Conservation (phyloP, 1,140 invertebrate species). For the Notospermus geniculatus region DNA sequence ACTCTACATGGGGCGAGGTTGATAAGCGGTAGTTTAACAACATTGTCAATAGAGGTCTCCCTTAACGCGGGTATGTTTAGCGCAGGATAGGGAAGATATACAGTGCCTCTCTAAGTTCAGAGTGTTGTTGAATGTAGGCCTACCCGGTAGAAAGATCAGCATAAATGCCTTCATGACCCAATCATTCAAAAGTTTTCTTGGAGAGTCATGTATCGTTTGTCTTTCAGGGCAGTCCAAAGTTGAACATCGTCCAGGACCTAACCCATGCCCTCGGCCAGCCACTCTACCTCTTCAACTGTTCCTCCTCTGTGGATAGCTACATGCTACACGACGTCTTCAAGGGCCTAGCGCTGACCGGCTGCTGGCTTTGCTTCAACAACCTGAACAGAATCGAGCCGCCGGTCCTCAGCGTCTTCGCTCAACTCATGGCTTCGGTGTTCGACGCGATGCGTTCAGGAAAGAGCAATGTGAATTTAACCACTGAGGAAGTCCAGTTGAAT, state of each 20-base stretch:
- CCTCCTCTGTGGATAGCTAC: constrained; percentile 34
- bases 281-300: constrained; percentile 50
- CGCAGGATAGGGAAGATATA: no score
- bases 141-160: no score
- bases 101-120: no score
- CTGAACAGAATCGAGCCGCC: constrained; percentile 34
- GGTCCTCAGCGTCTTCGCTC: constrained; percentile 45
- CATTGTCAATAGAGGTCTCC: no score
- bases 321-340: constrained; percentile 48
- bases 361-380: constrained; percentile 51
- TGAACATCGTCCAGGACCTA: constrained; percentile 39
- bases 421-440: constrained; percentile 44
- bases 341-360: constrained; percentile 48
- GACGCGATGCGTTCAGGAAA: constrained; percentile 38
- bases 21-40: no score
- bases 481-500: constrained; percentile 43
- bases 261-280: constrained; percentile 42
- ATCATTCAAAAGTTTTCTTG: no score
- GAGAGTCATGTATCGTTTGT: no score
- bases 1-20: no score
- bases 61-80: no score
- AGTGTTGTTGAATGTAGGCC: no score
- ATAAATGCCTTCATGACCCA: no score
- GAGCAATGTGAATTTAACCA: constrained; percentile 36
- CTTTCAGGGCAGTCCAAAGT: constrained; percentile 41